phyloP scores from a whole-genome alignment of 2,797 vertebrate species.

The Artibeus lituratus region DNA sequence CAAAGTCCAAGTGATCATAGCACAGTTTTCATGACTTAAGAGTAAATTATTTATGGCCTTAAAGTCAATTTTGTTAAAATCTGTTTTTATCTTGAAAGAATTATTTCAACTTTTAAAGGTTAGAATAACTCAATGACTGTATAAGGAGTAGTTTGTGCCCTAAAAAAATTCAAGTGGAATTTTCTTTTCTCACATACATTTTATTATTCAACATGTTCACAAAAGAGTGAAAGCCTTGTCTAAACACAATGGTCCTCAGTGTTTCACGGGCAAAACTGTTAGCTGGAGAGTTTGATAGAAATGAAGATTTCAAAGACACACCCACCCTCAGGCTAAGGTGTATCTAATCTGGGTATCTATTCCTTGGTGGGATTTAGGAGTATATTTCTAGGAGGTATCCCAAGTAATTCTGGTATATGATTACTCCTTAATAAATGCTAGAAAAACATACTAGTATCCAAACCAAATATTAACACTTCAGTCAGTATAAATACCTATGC shows the following conservation, averaged over 20 bases:
- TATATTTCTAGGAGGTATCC: background rate
- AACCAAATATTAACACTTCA: background rate
- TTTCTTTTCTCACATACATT: background rate
- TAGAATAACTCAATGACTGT: background rate
- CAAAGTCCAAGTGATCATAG: background rate
- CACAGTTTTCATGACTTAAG: background rate
- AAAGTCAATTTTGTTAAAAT: background rate
- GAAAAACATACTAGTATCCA: background rate
- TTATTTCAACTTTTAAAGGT: background rate
- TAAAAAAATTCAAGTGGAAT: no score
- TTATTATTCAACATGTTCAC: background rate
- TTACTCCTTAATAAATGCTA: background rate
- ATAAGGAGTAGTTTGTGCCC: background rate
- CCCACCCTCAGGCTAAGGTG: rapidly evolving
- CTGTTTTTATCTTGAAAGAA: background rate
- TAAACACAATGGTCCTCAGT: background rate
- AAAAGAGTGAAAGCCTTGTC: background rate
- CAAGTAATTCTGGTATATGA: background rate
- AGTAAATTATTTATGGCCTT: background rate
- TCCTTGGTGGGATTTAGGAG: background rate
- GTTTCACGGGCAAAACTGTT: background rate
- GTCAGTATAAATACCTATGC: background rate
- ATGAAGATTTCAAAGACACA: background rate
- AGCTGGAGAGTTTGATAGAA: background rate
- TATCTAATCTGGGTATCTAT: background rate